Evolutionary conservation across 1,140 invertebrate species (phyloP), one percentile per base, ranked within the genome.

Genomic region (Drosophila pruinosa): DNA sequence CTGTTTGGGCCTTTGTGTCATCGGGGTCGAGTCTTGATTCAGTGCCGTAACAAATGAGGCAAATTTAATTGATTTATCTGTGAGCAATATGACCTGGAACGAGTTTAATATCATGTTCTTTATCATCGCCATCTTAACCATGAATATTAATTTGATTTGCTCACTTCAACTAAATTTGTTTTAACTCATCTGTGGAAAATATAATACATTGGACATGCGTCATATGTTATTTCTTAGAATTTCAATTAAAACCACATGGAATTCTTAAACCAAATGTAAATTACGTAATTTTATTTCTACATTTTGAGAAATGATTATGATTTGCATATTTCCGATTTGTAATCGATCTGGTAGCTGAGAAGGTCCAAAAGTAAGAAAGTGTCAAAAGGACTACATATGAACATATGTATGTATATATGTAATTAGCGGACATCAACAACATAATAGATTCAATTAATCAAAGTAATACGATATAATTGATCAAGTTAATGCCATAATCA

Each of bases 51-150:
- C 62, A 12, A 58, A 72, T 67, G 53, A 6, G 28, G 31, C 24
- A 62, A 72, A 64, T 64, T 72, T 59, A 72, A 72, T 72, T 53
- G 69, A 67, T 48, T 48, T 54, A 69, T 41, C 19, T 52, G 36
- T 38, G 57, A 39, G 15, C 15, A 36, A 17, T 10, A 17, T 24
- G 56, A 47, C 70, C 61, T 54, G 39, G 28, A 54, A 45, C 50
- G 7, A 22, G 69, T 14, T 70, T 59, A 47, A 34, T 45, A 59
- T 50, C 24, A 31, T 43, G 10, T 31, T 26, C 17, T 19, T 34
- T 22, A 59, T 47, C 34, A 52, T 41, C 45, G n/a, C n/a, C 78
- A 73, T 52, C n/a, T 31, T 17, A 19, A 45, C 28, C 21, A 24
- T 34, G 4, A 38, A 8, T 8, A 34, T 12, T 38, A 24, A 53